Evolutionary conservation across 2,888 invertebrate species (phyloP).

Genomic region (Acanthosepion lycidas): DNA sequence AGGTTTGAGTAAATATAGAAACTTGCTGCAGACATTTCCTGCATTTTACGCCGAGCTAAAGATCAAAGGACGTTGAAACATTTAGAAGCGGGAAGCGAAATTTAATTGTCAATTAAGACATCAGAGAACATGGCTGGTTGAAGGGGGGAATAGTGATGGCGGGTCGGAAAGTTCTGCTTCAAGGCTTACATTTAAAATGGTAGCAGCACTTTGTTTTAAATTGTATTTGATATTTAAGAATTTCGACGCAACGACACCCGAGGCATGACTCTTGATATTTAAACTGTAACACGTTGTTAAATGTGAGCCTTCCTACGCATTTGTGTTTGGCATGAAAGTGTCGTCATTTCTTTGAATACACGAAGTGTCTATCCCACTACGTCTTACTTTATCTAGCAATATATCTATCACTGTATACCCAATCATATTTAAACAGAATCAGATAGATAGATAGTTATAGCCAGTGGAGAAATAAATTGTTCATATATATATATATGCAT

Average conservation of each 20-base stretch:
- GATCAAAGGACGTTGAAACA: neutral
- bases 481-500: too few relatives aligned
- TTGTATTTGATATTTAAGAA: neutral
- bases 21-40: neutral
- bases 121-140: neutral
- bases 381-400: too few relatives aligned
- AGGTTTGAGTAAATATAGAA: neutral
- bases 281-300: neutral
- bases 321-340: neutral
- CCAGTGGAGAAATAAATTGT: too few relatives aligned
- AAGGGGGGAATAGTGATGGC: neutral
- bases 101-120: constrained; percentile 33
- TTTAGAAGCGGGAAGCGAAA: neutral
- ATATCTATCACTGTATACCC: too few relatives aligned
- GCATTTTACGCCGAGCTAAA: neutral
- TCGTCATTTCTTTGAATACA: too few relatives aligned
- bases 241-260: neutral
- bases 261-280: neutral
- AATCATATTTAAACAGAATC: too few relatives aligned
- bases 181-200: neutral
- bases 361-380: too few relatives aligned
- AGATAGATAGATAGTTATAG: too few relatives aligned
- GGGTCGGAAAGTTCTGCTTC: neutral
- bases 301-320: neutral
- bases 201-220: neutral